Percentiles rank a stretch among this genome's conserved stretches.
phyloP scores from a whole-genome alignment of 2,113 vertebrate species.

The Microtus pennsylvanicus region DNA sequence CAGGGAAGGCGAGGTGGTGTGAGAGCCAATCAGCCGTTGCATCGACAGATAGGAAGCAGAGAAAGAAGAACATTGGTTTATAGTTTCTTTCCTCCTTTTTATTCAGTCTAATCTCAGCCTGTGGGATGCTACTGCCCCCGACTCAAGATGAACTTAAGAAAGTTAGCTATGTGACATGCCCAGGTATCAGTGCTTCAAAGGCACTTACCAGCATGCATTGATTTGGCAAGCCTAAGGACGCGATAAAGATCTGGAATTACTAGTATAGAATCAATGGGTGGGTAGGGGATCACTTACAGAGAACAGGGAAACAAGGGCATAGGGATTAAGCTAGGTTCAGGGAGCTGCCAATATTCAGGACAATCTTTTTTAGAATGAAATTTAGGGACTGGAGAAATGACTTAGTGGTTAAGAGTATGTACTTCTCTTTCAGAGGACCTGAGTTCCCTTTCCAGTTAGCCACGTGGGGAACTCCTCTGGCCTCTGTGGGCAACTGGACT shows the following conservation, averaged over 20 bases:
- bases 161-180: neutral
- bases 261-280: neutral
- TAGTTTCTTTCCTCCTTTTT: no score
- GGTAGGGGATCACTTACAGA: neutral
- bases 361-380: neutral
- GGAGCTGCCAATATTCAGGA: neutral
- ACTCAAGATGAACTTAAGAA: neutral
- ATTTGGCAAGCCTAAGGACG: neutral
- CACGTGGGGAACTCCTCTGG: neutral
- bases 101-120: neutral
- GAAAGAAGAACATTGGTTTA: neutral
- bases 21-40: neutral
- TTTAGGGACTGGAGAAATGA: neutral
- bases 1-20: neutral
- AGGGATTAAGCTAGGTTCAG: neutral
- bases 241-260: slow-evolving; percentile 4
- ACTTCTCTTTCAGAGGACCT: neutral
- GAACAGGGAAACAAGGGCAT: neutral
- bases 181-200: neutral
- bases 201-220: neutral
- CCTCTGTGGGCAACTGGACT: neutral
- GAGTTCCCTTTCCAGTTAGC: neutral
- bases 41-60: neutral
- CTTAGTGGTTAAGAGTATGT: neutral
- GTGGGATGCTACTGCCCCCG: neutral